Conservation (phyloP, 1,140 invertebrate species). For the Bradynema listronoti region DNA sequence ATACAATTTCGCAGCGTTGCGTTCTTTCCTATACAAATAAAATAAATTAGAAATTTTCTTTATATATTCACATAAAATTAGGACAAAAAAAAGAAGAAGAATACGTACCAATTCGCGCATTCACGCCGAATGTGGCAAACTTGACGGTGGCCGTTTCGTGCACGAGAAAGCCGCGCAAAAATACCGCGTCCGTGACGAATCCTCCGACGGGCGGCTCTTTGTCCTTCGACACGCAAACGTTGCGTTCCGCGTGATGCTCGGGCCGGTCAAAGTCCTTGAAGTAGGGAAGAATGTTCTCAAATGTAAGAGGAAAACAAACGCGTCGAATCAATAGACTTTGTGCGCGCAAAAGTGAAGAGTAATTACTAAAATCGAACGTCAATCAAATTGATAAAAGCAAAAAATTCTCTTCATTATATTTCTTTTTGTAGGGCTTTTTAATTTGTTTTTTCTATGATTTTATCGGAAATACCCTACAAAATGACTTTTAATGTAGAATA, state of each 20-base stretch:
- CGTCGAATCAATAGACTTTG: background rate
- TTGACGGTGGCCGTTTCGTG: background rate
- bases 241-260: background rate
- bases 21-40: background rate
- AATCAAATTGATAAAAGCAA: too few species aligned
- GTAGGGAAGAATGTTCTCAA: slow-evolving; percentile 4
- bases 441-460: too few species aligned
- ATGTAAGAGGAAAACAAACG: slow-evolving; percentile 2
- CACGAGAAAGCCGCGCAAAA: background rate
- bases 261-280: slow-evolving; percentile 3
- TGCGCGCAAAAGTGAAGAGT: slow-evolving; percentile 1
- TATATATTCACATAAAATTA: background rate
- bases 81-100: background rate
- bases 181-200: background rate
- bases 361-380: slow-evolving; percentile 10
- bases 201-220: background rate
- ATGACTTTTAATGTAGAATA: too few species aligned
- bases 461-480: too few species aligned
- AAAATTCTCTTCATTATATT: too few species aligned
- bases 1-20: background rate
- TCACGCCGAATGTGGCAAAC: background rate
- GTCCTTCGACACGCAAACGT: background rate
- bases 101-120: slow-evolving; percentile 4
- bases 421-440: too few species aligned
- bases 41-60: background rate